These are phyloP conservation scores for Pararge aegeria DNA, from an alignment of 1,140 invertebrate species.

Conservation along the genomic window DNA sequence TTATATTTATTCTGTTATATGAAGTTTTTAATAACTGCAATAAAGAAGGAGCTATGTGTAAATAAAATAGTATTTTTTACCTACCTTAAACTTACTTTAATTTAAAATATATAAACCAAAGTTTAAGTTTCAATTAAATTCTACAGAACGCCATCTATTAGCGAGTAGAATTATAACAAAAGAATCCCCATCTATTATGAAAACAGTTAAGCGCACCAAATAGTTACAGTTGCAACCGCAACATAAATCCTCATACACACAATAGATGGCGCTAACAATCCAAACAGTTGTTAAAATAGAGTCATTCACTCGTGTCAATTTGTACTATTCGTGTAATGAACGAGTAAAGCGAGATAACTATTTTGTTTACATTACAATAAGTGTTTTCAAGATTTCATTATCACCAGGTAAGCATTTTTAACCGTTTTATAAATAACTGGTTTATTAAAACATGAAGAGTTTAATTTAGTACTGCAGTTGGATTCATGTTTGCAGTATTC, in stretches of 20 bases:
- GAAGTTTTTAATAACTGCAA: too few relatives aligned
- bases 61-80: too few relatives aligned
- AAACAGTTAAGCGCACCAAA: neutral
- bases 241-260: neutral
- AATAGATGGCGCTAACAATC: constrained; percentile 14
- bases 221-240: neutral
- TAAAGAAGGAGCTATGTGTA: too few relatives aligned
- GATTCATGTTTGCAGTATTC: neutral
- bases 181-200: constrained; percentile 13
- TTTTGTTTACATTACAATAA: constrained; percentile 28
- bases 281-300: neutral
- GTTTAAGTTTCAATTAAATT: neutral
- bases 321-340: constrained; percentile 14
- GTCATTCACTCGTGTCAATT: constrained; percentile 19
- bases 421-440: constrained; percentile 6
- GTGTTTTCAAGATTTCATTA: constrained; percentile 25
- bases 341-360: constrained; percentile 19
- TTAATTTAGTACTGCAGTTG: neutral
- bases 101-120: too few relatives aligned
- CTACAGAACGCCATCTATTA: constrained; percentile 4
- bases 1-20: too few relatives aligned
- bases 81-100: too few relatives aligned
- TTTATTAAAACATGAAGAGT: constrained; percentile 3
- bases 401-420: constrained; percentile 17
- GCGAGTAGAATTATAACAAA: neutral